phyloP scores from a whole-genome alignment of 92 coral and sea anemone species.

The Epizoanthus stellaris region DNA sequence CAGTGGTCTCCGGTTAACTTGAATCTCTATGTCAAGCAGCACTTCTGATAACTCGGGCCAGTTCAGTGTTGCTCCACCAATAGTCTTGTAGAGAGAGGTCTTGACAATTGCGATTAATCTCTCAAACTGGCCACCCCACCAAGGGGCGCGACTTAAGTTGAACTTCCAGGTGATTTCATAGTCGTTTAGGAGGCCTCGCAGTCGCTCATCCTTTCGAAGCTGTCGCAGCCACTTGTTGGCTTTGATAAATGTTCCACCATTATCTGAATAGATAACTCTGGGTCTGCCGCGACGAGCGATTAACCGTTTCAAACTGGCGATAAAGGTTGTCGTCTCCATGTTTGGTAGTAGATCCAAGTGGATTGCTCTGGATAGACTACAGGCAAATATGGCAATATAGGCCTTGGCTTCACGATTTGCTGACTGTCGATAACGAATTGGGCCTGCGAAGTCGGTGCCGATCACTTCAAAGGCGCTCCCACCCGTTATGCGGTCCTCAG shows the following conservation, averaged over 20 bases:
- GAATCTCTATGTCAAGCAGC: constrained; percentile 59
- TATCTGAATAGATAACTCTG: constrained; percentile 52
- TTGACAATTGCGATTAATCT: constrained; percentile 55
- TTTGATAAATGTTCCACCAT: constrained; percentile 44
- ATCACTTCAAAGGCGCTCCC: constrained; percentile 47
- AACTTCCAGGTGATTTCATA: constrained; percentile 45
- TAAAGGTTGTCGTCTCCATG: constrained; percentile 48
- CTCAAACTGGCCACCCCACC: constrained; percentile 72
- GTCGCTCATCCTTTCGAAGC: constrained; percentile 45
- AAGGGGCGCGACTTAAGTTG: constrained; percentile 52
- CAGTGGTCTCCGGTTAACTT: constrained; percentile 59
- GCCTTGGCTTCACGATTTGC: constrained; percentile 34
- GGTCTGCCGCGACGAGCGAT: constrained; percentile 48
- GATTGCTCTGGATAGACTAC: constrained; percentile 48
- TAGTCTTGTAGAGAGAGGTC: constrained; percentile 53
- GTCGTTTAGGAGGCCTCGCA: constrained; percentile 44
- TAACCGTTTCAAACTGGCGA: constrained; percentile 34
- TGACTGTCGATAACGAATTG: constrained; percentile 25
- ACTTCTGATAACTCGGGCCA: constrained; percentile 63
- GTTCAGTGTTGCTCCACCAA: constrained; percentile 60
- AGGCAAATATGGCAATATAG: constrained; percentile 37
- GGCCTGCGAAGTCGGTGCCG: constrained; percentile 51
- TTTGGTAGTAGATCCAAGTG: constrained; percentile 30
- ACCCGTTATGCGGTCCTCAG: constrained; percentile 28
- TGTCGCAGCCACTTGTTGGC: constrained; percentile 55